Evolutionary conservation across 2,797 vertebrate species (phyloP), one percentile per base, ranked within the genome.

Genomic region (Pelobates cultripes): DNA sequence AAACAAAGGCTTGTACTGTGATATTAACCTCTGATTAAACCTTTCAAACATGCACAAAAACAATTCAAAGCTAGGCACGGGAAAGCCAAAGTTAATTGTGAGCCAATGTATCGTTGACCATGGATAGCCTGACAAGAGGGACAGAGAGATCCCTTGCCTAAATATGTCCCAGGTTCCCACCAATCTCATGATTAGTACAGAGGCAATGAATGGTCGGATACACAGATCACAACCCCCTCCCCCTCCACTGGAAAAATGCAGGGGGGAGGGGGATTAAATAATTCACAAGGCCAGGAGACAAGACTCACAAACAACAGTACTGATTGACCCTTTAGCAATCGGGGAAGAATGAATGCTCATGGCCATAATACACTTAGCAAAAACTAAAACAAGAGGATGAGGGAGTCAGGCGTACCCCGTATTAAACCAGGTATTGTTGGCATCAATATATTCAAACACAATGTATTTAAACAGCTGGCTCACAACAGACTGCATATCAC

Each of bases 261-360:
- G 45, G 67, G 75, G 80, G 43, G 69, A 51, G 28, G 51, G 60
- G 53, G 61, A 77, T 57, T 77, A 68, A 82, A 77, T 82, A 67
- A 83, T 78, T 83, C 75, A 78, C 61, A 63, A 73, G 75, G 40
- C 45, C n/a, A 7, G 10, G 78, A 74, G 47, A 64, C 10, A 43
- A 61, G 41, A 44, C 45, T 68, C 68, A 63, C 66, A 78, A 60
- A 78, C 70, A 73, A 57, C 43, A 77, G 68, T 4, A 43, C 72
- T 17, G 28, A 55, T 14, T 43, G 45, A 5, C 45, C 45, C 9
- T 5, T 47, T 47, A 47, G 45, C 9, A 47, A 47, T 5, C 5
- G 45, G 45, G 45, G 5, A 5, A 5, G 28, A 28, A 28, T 28
- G 28, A 28, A 28, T 10, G 9, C 45, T 47, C 9, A 5, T 47